Evolutionary conservation across 2,797 vertebrate species (phyloP), one percentile per base, ranked within the genome.

Genomic region (Hozukius guyotensis): DNA sequence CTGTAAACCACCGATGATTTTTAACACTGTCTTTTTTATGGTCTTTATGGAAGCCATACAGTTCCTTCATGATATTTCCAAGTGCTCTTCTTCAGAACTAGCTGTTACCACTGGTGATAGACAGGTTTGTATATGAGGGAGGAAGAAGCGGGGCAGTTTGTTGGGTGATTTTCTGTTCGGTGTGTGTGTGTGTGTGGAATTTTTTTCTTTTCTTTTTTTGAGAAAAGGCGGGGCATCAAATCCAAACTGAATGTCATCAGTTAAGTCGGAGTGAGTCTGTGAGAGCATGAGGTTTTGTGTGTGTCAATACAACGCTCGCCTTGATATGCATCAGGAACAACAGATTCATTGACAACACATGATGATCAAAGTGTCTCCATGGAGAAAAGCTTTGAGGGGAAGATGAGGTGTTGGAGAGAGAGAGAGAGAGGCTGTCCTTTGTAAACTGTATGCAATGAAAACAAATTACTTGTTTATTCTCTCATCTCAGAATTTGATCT

Each of bases 51-150:
- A 89, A 90, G 80, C 81, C 87, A 90, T 88, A 84, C 34, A 65
- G 71, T 62, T 86, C 69, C 72, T 88, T 79, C 57, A 66, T 73
- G 24, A 84, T 20, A 73, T 89, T 90, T 87, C 56, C 61, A 93
- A 89, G 84, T 92, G 90, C 87, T 90, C 84, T 91, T 92, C 61
- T 84, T 83, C 80, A 76, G 68, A 91, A 84, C 61, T 73, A 72
- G 78, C 86, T 82, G 71, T 88, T 82, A 82, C 80, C 71, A 56
- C 62, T 75, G 75, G 78, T 80, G 53, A 87, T 70, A 70, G 78
- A 69, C 55, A 38, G 63, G 83, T 79, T 81, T 60, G 64, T 53
- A 20, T 53, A 34, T 56, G 72, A 76, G 53, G 62, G 72, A 76
- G 53, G 62, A 72, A 68, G 72, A 52, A 32, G 29, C 24, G 8